Evolutionary conservation across 2,888 invertebrate species (phyloP), one percentile per base, ranked within the genome.

Genomic region (Acrocyrtus sp.): DNA sequence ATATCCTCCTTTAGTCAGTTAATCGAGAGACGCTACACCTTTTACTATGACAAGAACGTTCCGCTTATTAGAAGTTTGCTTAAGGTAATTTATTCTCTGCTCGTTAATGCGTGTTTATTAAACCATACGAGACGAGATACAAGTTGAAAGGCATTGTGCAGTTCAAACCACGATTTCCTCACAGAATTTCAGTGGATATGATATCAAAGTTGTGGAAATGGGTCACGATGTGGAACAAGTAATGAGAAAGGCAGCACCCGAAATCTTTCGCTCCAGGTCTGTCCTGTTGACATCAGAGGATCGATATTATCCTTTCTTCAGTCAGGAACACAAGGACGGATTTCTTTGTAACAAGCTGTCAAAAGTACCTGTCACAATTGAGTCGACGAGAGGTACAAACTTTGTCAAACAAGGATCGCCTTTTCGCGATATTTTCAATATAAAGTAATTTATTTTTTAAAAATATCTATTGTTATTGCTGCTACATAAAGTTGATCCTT

Each of bases 361-460:
- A 51, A 27, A 19, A 39, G 10, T 61, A 3, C 39, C 24, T n/a
- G n/a, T 50, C 3, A 24, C 26, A 0, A 1, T 22, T 29, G 29
- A 19, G 19, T 1, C 24, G 2, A 39, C 24, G 8, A 50, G 8
- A 27, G 41, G 41, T 41, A 24, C 50, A 1, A 34, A 39, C 17
- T 50, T 61, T 51, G 61, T 61, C 10, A 50, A 41, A 22, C 61
- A 47, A 41, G 26, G 41, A 15, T 61, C 61, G 4, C 61, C 50
- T 0, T 15, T 41, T 19, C 45, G 51, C 5, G 51, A 61, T 4
- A 3, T 17, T 2, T 61, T 61, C 17, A 61, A 61, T 24, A 39
- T 8, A 51, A 61, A 61, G 61, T 51, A 50, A 50, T 15, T n/a
- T 10, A 12, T 17, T 47, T n/a, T n/a, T n/a, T n/a, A n/a, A n/a